Evolutionary conservation across 1,140 invertebrate species (phyloP), one percentile per base, ranked within the genome.

Genomic region (Carcinoscorpius rotundicauda): DNA sequence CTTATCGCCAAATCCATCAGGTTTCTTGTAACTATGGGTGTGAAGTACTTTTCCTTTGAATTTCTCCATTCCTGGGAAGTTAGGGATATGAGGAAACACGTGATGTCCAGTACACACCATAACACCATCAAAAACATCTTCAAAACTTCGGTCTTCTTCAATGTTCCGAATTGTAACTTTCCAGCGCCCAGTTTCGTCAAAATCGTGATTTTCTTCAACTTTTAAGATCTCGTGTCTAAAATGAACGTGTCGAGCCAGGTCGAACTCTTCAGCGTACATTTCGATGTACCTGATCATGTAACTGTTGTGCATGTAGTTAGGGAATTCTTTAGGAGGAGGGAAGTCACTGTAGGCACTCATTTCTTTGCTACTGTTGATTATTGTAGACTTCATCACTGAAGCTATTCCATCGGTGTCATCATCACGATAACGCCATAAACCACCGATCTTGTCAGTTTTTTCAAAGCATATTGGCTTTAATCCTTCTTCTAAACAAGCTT

Each of bases 351-450:
- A 78, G 4, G 77, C 73, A 70, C 76, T 76, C 75, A 80, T 78
- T 72, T 80, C 78, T 68, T 79, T 79, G 61, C 76, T 77, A 3
- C 75, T 78, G 67, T 79, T 80, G 57, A 79, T 78, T 5, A 78
- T 63, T 11, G 71, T 72, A 29, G 66, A 71, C 49, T 65, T 61
- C 64, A 69, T 71, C 53, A 72, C 71, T 70, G 60, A 76, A 63
- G 68, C 73, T 69, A 66, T 29, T 63, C 76, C 64, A 62, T 72
- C 5, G 3, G 68, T 71, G 4, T 70, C 61, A 8, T 75, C 66
- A 6, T 78, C 75, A 52, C 74, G 57, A 67, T 80, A 83, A 63
- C 78, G 77, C 81, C 81, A 82, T 3, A 82, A 72, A 51, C 81
- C 81, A 9, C 81, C 81, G 58, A 81, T 72, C 62, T 78, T 74